Conservation (phyloP, 2,797 vertebrate species). For the Odontamblyopus lacepedii region DNA sequence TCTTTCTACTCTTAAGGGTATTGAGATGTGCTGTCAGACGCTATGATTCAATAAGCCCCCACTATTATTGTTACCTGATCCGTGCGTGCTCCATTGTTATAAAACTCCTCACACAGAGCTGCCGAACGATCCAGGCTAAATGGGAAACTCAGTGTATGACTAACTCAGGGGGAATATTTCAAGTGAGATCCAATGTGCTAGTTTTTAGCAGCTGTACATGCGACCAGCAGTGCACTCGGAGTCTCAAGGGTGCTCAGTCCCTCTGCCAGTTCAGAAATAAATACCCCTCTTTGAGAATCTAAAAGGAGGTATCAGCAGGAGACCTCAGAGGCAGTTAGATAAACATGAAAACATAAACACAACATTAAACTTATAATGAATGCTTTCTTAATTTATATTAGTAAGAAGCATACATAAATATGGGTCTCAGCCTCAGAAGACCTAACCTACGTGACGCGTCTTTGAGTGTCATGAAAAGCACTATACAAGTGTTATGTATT, state of each 20-base stretch:
- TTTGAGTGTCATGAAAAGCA: too few species aligned
- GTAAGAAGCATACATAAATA: background rate
- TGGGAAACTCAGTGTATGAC: constrained; percentile 30
- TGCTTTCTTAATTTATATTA: background rate
- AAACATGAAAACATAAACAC: constrained; percentile 63
- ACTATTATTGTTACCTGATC: constrained; percentile 53
- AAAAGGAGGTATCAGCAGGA: constrained; percentile 57
- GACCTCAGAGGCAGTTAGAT: constrained; percentile 62
- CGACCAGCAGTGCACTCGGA: constrained; percentile 52
- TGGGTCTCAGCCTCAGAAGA: background rate
- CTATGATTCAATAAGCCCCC: constrained; percentile 41
- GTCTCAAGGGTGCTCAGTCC: constrained; percentile 63
- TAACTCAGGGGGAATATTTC: constrained; percentile 52
- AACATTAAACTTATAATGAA: constrained; percentile 35
- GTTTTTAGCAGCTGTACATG: constrained; percentile 69
- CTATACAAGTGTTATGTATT: too few species aligned
- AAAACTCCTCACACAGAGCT: constrained; percentile 45
- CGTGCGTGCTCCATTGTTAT: constrained; percentile 35
- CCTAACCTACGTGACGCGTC: background rate
- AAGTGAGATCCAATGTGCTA: constrained; percentile 52
- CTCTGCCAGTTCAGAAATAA: constrained; percentile 72
- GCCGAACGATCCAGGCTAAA: constrained; percentile 42
- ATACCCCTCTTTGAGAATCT: constrained; percentile 60
- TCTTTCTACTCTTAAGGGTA: constrained; percentile 53
- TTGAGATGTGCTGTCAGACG: constrained; percentile 46